Evolutionary conservation across 2,113 vertebrate species (phyloP).

Genomic region (Erpornis zantholeuca): DNA sequence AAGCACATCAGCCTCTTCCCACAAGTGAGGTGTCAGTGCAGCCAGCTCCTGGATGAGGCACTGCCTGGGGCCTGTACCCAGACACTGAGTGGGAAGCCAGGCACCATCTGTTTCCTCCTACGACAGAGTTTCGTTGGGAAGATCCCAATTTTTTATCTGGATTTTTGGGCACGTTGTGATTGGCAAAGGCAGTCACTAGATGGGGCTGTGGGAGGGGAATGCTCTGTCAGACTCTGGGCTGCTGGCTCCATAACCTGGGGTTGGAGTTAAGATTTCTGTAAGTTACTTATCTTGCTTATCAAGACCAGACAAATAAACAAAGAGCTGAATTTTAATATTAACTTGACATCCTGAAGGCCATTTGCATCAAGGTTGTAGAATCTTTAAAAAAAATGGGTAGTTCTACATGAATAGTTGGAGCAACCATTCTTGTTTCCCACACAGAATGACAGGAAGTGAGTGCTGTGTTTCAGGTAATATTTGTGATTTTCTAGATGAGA

Average conservation of each 20-base stretch:
- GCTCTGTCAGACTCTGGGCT: not conserved
- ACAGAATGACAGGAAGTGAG: not conserved
- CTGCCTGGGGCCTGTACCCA: not conserved
- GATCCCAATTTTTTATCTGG: fast-evolving
- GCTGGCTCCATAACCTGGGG: not conserved
- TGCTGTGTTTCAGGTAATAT: not conserved
- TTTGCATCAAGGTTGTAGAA: not conserved
- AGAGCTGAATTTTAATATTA: not conserved
- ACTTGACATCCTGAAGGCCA: not conserved
- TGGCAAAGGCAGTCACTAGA: not conserved
- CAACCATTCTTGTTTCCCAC: not conserved
- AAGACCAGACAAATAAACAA: not conserved
- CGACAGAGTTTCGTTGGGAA: not conserved
- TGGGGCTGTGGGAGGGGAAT: not conserved
- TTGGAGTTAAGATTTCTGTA: not conserved
- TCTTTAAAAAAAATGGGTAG: fast-evolving
- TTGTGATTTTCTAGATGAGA: not conserved
- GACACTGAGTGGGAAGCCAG: not conserved
- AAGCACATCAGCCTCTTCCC: not conserved
- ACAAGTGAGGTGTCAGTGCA: not conserved
- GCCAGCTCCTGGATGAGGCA: not conserved
- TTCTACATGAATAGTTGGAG: not conserved
- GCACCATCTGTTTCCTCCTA: not conserved
- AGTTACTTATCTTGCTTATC: not conserved
- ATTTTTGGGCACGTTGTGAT: not conserved